These are phyloP conservation scores for Campylomormyrus numenius DNA, from an alignment of 2,113 vertebrate species.

Conservation along the genomic window DNA sequence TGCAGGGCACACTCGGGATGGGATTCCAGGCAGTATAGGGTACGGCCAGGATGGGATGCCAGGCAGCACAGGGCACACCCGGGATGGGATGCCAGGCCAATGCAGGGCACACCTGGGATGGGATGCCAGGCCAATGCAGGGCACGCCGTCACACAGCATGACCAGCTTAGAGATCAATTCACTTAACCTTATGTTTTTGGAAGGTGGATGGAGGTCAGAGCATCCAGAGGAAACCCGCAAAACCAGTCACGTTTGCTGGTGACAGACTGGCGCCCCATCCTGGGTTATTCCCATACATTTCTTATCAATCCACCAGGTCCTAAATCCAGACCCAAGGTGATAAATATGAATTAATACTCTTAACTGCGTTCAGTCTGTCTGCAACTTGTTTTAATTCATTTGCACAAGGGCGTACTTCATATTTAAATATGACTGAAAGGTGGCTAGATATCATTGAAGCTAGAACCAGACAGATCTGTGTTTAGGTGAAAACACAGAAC, in stretches of 20 bases:
- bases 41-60: too few species aligned
- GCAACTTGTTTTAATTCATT: background rate
- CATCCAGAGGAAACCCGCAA: background rate
- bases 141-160: background rate
- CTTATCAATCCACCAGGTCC: background rate
- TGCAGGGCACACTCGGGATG: too few species aligned
- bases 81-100: too few species aligned
- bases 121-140: background rate
- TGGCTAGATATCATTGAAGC: background rate
- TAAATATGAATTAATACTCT: background rate
- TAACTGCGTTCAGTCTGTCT: background rate
- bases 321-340: background rate
- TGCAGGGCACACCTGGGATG: too few species aligned
- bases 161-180: background rate
- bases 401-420: background rate
- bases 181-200: background rate
- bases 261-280: background rate
- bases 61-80: too few species aligned
- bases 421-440: background rate
- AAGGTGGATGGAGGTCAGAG: background rate
- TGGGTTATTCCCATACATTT: background rate
- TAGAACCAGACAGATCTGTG: background rate
- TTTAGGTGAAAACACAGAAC: background rate
- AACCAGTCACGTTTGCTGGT: background rate
- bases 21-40: background rate